Percentiles rank a stretch among this genome's conserved stretches.
phyloP scores from a whole-genome alignment of 2,888 invertebrate species.

The Palloptera scutellata region DNA sequence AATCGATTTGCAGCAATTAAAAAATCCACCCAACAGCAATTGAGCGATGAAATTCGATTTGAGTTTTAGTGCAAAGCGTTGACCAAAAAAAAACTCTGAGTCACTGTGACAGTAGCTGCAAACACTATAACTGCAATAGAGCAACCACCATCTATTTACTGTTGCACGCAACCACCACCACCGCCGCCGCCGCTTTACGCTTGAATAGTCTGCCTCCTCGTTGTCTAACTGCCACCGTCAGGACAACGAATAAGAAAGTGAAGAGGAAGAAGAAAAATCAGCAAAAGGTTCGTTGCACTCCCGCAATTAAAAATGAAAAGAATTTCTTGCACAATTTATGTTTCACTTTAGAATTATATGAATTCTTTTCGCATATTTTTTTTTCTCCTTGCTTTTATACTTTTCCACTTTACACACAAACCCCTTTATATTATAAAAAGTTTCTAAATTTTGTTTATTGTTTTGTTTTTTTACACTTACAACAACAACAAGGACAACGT shows the following conservation, averaged over 20 bases:
- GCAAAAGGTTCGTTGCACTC: constrained; percentile 43
- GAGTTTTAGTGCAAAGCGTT: too few species aligned
- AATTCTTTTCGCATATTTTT: constrained; percentile 14
- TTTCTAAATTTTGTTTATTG: constrained; percentile 1
- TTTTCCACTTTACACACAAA: background rate
- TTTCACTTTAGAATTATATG: too few species aligned
- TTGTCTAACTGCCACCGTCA: background rate
- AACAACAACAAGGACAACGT: constrained; percentile 6
- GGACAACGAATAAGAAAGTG: too few species aligned
- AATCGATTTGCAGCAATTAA: too few species aligned
- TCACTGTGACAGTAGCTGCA: too few species aligned
- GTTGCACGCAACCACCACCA: background rate
- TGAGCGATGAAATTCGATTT: too few species aligned
- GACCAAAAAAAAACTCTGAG: too few species aligned
- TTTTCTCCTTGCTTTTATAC: constrained; percentile 13
- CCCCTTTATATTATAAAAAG: too few species aligned
- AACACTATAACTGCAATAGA: too few species aligned
- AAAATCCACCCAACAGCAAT: too few species aligned
- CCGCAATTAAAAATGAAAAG: background rate
- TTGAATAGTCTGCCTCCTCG: background rate
- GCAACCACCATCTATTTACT: too few species aligned
- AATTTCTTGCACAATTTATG: too few species aligned
- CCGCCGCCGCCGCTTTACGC: background rate
- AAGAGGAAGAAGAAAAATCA: background rate
- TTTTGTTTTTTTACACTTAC: constrained; percentile 5